Evolutionary conservation across 1,140 invertebrate species (phyloP), one percentile per base, ranked within the genome.

Genomic region (Drosophila neocordata): DNA sequence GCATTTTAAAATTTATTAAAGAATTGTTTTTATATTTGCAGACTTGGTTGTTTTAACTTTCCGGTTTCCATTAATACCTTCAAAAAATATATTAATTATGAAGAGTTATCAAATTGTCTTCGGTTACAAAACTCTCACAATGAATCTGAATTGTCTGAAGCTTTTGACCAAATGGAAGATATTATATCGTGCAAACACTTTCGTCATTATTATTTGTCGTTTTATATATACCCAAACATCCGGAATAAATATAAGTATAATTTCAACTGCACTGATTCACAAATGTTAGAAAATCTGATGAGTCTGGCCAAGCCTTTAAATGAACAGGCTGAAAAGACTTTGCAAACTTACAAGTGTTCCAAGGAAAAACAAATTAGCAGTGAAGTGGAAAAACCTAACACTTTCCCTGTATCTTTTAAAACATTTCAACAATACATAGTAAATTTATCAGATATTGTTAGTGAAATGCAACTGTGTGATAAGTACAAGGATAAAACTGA

Each of bases 51-150:
- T 5, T 67, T 59, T 15, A 13, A 13, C 18, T 58, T 60, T 22
- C 65, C 65, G 1, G 65, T 67, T 7, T 24, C 56, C 9, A 59
- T 31, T 38, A 12, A 53, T 4, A 34, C 24, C 7, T 67, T 67
- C 13, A 18, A 7, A 8, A n/a, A 13, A 0, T 8, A 22, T 4
- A 59, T 67, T 1, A 67, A 67, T 15, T 52, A 60, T 5, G 12
- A 67, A n/a, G 56, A 67, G 12, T 48, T 65, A 9, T 31, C 48
- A 2, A 4, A 15, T 1, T 24, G 18, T 12, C 2, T 37, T 8
- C 41, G 48, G 7, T 13, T 27, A 20, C 6, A 24, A 27, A 31
- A 9, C 27, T 11, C 52, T 11, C 52, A 55, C 4, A n/a, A 18
- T 20, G 18, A 59, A 12, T 15, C 12, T 3, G 15, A 20, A 37